Conservation (phyloP, 2,888 invertebrate genomes). For the Cabera pusaria region DNA sequence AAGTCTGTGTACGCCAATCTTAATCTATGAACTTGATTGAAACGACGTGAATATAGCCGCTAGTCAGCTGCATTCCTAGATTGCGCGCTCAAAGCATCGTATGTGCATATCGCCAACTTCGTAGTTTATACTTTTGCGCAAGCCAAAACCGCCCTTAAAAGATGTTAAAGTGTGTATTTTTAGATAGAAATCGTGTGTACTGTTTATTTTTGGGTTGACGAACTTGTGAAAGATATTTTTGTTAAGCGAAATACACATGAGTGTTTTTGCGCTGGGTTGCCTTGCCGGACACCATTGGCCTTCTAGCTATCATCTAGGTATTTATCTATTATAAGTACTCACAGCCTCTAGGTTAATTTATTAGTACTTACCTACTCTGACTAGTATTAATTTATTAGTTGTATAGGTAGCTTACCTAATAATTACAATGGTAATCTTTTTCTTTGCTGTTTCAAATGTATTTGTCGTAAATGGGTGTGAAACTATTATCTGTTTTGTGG, state of each 20-base stretch:
- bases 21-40: conserved; percentile 82
- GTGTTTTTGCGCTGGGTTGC: conserved; percentile 47
- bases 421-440: too few relatives aligned
- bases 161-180: conserved; percentile 33
- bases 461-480: too few relatives aligned
- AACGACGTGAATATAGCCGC: conserved; percentile 59
- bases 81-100: conserved; percentile 61
- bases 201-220: conserved; percentile 61
- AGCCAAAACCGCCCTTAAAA: conserved; percentile 41
- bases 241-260: conserved; percentile 46
- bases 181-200: conserved; percentile 44
- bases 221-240: conserved; percentile 62
- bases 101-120: conserved; percentile 53
- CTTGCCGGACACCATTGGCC: conserved; percentile 53
- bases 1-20: conserved; percentile 68
- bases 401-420: too few relatives aligned
- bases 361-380: neutral
- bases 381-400: too few relatives aligned
- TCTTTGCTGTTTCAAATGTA: too few relatives aligned
- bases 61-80: conserved; percentile 66
- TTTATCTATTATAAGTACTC: conserved; percentile 5
- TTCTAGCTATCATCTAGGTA: conserved; percentile 40
- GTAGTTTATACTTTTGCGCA: conserved; percentile 30
- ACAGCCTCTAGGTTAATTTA: conserved; percentile 5
- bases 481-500: too few relatives aligned